These are phyloP conservation scores for Andrena trimmerana DNA, from an alignment of 2,888 invertebrate species.

Conservation along the genomic window DNA sequence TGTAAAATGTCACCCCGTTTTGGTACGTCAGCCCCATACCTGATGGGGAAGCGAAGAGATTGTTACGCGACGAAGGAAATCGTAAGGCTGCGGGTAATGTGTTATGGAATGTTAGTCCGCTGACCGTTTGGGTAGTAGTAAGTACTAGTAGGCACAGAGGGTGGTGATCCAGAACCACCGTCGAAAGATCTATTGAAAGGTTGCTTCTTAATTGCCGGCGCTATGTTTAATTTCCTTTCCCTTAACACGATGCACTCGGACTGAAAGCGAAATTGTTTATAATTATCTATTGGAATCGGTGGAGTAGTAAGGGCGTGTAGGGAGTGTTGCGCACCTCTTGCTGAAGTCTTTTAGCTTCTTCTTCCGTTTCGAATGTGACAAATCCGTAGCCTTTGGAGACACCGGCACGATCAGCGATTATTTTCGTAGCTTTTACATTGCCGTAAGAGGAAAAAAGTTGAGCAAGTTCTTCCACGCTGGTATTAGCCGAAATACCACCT, in stretches of 20 bases:
- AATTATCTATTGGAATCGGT: neutral
- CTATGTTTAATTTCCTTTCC: constrained; percentile 94
- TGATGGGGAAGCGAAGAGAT: constrained; percentile 48
- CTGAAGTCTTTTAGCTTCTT: constrained; percentile 92
- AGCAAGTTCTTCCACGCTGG: constrained; percentile 96
- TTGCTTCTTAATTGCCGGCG: constrained; percentile 95
- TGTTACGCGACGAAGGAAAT: neutral
- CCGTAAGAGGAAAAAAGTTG: constrained; percentile 96
- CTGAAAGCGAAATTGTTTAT: constrained; percentile 83
- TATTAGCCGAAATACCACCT: constrained; percentile 97
- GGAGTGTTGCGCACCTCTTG: constrained; percentile 87
- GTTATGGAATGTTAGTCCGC: constrained; percentile 33
- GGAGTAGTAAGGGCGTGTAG: neutral
- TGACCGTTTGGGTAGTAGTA: constrained; percentile 86
- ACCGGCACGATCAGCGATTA: constrained; percentile 97
- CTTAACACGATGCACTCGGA: constrained; percentile 92
- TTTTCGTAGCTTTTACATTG: constrained; percentile 96
- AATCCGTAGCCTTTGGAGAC: constrained; percentile 97
- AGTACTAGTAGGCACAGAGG: constrained; percentile 86
- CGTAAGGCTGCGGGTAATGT: neutral
- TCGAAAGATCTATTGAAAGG: constrained; percentile 87
- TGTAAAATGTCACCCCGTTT: constrained; percentile 85
- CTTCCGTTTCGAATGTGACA: constrained; percentile 94
- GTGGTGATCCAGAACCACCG: constrained; percentile 86
- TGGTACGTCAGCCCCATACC: constrained; percentile 84